Evolutionary conservation across 1,140 invertebrate species (phyloP).

Genomic region (Drosophila subobscura): DNA sequence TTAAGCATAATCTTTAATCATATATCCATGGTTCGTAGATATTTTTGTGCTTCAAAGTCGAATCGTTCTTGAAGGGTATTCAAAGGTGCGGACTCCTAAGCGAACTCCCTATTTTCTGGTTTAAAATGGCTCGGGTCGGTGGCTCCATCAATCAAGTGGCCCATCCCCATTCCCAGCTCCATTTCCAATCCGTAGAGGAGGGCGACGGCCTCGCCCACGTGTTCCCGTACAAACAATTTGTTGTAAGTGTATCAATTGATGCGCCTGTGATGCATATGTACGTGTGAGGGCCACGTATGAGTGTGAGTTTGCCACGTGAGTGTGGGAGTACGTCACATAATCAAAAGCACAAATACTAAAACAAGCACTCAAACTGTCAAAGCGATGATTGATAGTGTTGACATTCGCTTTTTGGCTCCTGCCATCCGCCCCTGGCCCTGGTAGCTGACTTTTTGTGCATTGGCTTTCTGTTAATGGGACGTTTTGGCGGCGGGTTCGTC

Average conservation of each 20-base stretch:
- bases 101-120: slow-evolving; percentile 74
- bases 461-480: slow-evolving; percentile 75
- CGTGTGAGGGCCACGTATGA: slow-evolving; percentile 17
- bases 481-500: slow-evolving; percentile 51
- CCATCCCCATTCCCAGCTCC: slow-evolving; percentile 18
- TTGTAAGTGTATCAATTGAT: slow-evolving; percentile 78
- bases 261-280: slow-evolving; percentile 28
- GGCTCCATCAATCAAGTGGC: slow-evolving; percentile 68
- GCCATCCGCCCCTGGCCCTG: slow-evolving; percentile 31
- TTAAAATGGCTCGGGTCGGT: slow-evolving; percentile 72
- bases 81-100: too few relatives aligned
- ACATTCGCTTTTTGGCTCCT: slow-evolving; percentile 80
- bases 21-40: too few relatives aligned
- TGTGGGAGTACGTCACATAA: slow-evolving; percentile 65
- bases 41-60: not conserved
- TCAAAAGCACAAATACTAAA: slow-evolving; percentile 83
- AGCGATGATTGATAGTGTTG: slow-evolving; percentile 82
- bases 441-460: slow-evolving; percentile 67
- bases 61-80: too few relatives aligned
- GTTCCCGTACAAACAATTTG: slow-evolving; percentile 69
- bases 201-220: slow-evolving; percentile 40
- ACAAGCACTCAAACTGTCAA: slow-evolving; percentile 82
- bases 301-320: slow-evolving; percentile 9
- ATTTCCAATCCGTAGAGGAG: slow-evolving; percentile 17
- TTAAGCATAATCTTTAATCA: too few relatives aligned